Evolutionary conservation across 2,888 invertebrate species (phyloP), one percentile per base, ranked within the genome.

Genomic region (Dioctria linearis): DNA sequence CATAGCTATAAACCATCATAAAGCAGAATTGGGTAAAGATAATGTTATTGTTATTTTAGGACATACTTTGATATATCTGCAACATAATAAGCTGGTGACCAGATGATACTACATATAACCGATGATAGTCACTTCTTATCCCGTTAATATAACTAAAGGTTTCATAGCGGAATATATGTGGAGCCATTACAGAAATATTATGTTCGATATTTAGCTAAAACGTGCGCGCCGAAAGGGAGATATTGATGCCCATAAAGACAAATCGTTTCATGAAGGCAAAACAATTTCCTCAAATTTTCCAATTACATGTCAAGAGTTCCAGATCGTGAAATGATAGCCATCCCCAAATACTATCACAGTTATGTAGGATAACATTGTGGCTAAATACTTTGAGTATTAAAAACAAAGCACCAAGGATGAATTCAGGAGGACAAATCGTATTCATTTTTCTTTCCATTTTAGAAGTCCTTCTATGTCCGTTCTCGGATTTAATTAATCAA

Each of bases 21-120:
- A 76, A 76, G 63, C 49, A 49, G 54, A 76, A 76, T 76, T 76
- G 76, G 76, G 76, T 76, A 76, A 76, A 76, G 63, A 76, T 76
- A 76, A 76, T 76, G 49, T 76, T 76, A 63, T 76, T 63, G 76
- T 76, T 76, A 63, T 76, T 76, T 25, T 25, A 25, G 25, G 25
- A 25, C 25, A 25, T 25, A 25, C 25, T 25, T 76, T 63, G 63
- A 63, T 46, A 51, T 25, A 63, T 63, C 76, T 76, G 61, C 63
- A 49, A 76, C 46, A 39, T 46, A 11, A 61, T 63, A 11, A 25
- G 39, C 8, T 49, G 63, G 25, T 76, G 54, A 37, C 63, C 63
- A 63, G 76, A 76, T 76, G 63, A n/a, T 76, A 76, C 25, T 25
- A 25, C 25, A 25, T 76, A 61, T 8, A n/a, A 37, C 61, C 43